phyloP scores from a whole-genome alignment of 37 sponge, comb jelly and placozoan species.

The Agelas oroides region DNA sequence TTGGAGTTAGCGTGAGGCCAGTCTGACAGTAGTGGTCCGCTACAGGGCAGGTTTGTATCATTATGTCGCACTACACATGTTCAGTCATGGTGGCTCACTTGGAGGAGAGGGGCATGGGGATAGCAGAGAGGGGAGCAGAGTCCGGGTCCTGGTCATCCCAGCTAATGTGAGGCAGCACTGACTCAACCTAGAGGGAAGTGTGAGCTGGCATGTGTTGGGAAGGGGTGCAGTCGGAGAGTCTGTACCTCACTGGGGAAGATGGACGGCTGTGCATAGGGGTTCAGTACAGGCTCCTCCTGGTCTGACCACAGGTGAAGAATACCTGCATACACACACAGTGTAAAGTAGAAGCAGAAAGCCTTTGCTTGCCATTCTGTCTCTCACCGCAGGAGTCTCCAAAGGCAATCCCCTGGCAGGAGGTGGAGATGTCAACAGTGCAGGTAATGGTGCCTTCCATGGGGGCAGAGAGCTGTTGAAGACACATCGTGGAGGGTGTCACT shows the following conservation, averaged over 20 bases:
- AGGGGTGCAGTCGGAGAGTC: neutral
- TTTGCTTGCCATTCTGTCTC: neutral
- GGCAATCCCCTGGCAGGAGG: conserved; percentile 74
- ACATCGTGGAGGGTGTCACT: conserved; percentile 76
- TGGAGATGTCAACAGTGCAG: conserved; percentile 64
- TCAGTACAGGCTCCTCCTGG: conserved; percentile 56
- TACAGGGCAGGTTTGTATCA: no score
- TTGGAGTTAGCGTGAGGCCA: conserved; percentile 69
- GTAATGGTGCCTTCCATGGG: conserved; percentile 8
- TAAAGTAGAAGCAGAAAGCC: neutral
- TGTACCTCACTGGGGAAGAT: conserved; percentile 56
- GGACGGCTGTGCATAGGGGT: conserved; percentile 63
- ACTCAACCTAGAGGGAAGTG: conserved; percentile 2
- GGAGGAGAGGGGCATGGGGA: conserved; percentile 27
- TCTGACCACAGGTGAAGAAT: conserved; percentile 63
- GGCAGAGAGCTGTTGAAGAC: conserved; percentile 48
- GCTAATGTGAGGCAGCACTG: conserved; percentile 76
- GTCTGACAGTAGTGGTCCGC: conserved; percentile 67
- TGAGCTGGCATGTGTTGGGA: neutral
- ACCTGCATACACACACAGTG: neutral
- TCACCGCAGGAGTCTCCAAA: conserved; percentile 76
- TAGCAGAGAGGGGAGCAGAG: conserved; percentile 42
- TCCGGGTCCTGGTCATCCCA: conserved; percentile 58
- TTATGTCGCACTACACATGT: neutral
- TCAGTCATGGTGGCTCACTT: neutral